These are phyloP conservation scores for Euwallacea fornicatus DNA, from an alignment of 1,140 invertebrate species.

Conservation along the genomic window DNA sequence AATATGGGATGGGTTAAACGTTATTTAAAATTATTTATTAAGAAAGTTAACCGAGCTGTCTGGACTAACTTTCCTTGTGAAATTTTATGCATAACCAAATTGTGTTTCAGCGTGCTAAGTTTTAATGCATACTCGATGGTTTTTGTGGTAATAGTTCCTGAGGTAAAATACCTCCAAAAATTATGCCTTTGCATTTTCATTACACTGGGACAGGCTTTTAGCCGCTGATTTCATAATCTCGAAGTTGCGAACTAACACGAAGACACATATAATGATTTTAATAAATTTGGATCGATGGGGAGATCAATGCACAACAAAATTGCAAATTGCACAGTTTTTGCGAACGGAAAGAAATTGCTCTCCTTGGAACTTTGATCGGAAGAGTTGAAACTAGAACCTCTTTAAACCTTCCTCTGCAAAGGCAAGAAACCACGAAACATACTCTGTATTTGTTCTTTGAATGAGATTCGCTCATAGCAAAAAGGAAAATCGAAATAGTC, in stretches of 20 bases:
- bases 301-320: too few species aligned
- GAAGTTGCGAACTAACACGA: too few species aligned
- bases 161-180: conserved; percentile 1
- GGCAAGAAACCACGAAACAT: not conserved
- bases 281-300: too few species aligned
- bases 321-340: too few species aligned
- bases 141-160: not conserved
- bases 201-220: not conserved
- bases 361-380: too few species aligned
- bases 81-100: conserved; percentile 13
- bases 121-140: conserved; percentile 8
- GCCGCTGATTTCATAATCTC: not conserved
- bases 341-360: too few species aligned
- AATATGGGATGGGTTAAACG: conserved; percentile 14
- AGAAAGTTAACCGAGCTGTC: conserved; percentile 12
- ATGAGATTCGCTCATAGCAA: conserved; percentile 8
- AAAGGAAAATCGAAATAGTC: conserved; percentile 16
- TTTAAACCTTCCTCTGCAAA: not conserved
- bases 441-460: not conserved
- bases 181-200: not conserved
- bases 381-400: too few species aligned
- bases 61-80: not conserved
- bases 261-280: too few species aligned
- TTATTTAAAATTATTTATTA: conserved; percentile 23
- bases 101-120: conserved; percentile 7